Evolutionary conservation across 2,113 vertebrate genomes (phyloP), one percentile per base, ranked within the genome.

Genomic region (Uria aalge): DNA sequence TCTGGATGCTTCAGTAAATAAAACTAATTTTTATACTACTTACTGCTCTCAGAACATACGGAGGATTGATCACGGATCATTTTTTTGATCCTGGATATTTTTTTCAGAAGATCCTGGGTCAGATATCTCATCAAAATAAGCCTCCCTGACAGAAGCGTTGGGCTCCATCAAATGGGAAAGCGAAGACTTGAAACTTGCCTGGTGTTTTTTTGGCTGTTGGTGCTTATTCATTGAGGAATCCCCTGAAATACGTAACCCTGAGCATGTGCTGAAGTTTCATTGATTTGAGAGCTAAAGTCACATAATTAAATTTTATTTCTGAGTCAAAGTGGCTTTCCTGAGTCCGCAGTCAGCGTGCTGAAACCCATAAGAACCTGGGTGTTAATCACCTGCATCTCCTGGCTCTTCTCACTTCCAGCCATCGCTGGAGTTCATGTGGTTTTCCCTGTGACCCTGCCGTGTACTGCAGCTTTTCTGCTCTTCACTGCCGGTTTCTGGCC

Each of bases 391-490:
- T 50, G 23, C 30, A 6, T 4, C 64, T 22, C 73, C 18, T 5
- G 40, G 23, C 21, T 76, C 6, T 71, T 48, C 29, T 26, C 13
- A 29, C 18, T 48, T 53, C 47, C 76, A 38, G 14, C 23, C 29
- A 0, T 4, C 4, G 0, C 50, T 0, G 3, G 68, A 41, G 53
- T 30, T 60, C 2, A 5, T 3, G 6, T 1, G 3, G 1, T 67
- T 95, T 73, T 38, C 66, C 45, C 56, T 3, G 0, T 1, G 43
- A 8, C 24, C 71, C 26, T 16, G 36, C 41, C 5, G 0, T 7
- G 36, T 27, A 6, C 43, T 5, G 5, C 26, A 36, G 34, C 43
- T 41, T 26, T 56, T 50, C 74, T 38, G 50, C 40, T 48, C 69
- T 57, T 62, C 36, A 1, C 57, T 3, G 32, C 0, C 4, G 9